Base-by-base conservation (phyloP, 2,113 vertebrate species). In the Entelurus aequoreus region DNA sequence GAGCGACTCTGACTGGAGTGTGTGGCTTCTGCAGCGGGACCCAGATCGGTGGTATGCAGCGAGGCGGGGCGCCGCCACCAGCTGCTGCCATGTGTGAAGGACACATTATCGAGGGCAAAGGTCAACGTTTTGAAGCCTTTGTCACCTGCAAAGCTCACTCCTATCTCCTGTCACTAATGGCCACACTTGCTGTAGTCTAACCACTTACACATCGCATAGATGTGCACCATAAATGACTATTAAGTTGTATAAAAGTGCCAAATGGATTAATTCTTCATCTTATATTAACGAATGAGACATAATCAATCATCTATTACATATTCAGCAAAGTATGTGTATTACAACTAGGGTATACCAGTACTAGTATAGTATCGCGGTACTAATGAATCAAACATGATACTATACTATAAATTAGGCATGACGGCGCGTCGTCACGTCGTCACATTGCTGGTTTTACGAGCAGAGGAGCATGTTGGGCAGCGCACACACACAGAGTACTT, bases 31-130 rank as follows among this genome's bases (percentile, higher is more conserved):
- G 80, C 74, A 84, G 65, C 35, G 61, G 70, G 78, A 76, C 82
- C 68, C 79, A 81, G 64, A 63, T 74, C 76, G 69, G 59, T 79
- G 82, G 85, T 73, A 87, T 87, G 81, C 65, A 57, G 65, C 68
- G 12, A 62, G 77, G 74, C 75, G 84, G 77, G 82, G 78, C 48
- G 37, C 65, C 75, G 72, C 65, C 38, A 74, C 71, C 81, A 85
- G 83, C 81, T 85, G 81, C 70, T 87, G 38, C 11, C 11, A 12
- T 62, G 46, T 81, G 76, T 80, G 60, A 78, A 80, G 84, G 76
- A 66, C 78, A 86, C 66, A 79, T 65, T 81, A 85, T 86, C 73
- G 83, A 86, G 86, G 83, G 80, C 82, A 81, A 71, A 79, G 81
- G 75, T 58, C 71, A 79, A 70, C 16, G 38, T 63, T 62, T 60